Percentiles rank a stretch among this genome's conserved stretches.
phyloP scores from a whole-genome alignment of 2,888 invertebrate species.

The Polyommatus iphigenia region DNA sequence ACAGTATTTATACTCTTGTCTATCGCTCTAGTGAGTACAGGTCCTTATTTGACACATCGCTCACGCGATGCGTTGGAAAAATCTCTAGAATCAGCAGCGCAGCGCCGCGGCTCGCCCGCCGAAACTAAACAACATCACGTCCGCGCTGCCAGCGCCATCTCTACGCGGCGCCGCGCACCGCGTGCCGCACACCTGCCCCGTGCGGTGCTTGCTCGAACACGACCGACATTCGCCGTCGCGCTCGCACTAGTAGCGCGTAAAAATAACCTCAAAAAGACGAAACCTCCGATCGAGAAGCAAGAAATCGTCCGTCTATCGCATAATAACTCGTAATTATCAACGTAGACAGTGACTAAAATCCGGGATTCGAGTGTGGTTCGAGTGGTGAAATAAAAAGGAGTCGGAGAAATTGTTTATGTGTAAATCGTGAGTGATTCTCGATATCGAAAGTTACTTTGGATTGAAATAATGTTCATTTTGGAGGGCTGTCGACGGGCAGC shows the following conservation, averaged over 20 bases:
- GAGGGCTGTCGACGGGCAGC: conserved; percentile 79
- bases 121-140: conserved; percentile 71
- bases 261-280: conserved; percentile 78
- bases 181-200: conserved; percentile 61
- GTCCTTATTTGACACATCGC: conserved; percentile 60
- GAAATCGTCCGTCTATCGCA: conserved; percentile 64
- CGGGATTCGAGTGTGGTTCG: conserved; percentile 55
- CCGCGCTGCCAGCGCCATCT: conserved; percentile 64
- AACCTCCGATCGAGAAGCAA: conserved; percentile 62
- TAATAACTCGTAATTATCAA: conserved; percentile 49
- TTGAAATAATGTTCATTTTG: conserved; percentile 68
- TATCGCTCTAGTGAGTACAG: conserved; percentile 51
- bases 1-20: background rate
- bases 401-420: conserved; percentile 55
- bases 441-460: conserved; percentile 74
- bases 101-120: conserved; percentile 74
- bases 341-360: conserved; percentile 55
- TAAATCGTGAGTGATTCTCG: conserved; percentile 60
- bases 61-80: conserved; percentile 74
- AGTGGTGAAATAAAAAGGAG: conserved; percentile 49
- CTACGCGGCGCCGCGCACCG: conserved; percentile 49
- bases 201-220: conserved; percentile 39
- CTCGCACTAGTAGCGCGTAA: conserved; percentile 76
- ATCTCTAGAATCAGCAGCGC: conserved; percentile 75
- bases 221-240: conserved; percentile 67